Evolutionary conservation across 2,113 vertebrate genomes (phyloP), one percentile per base, ranked within the genome.

Genomic region (Amblyopsis rosae): DNA sequence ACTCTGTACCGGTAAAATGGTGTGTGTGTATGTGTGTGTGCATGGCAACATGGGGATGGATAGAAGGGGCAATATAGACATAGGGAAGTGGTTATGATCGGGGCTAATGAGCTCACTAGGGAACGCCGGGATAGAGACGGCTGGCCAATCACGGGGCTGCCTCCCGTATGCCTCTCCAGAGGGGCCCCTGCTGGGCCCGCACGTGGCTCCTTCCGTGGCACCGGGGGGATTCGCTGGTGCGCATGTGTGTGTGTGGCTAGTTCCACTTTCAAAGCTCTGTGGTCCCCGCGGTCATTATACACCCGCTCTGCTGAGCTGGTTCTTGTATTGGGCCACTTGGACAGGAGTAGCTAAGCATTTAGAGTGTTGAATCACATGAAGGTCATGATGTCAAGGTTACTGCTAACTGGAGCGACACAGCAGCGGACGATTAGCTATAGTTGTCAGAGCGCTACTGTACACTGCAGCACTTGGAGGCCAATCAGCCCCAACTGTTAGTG

Each of bases 41-140:
- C 75, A 73, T 73, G 65, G 70, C 76, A 66, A 64, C 55, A 45
- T 70, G 70, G 79, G 63, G 69, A 89, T 87, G 84, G 86, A 87
- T 86, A 82, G 80, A 76, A 63, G 9, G 73, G 74, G 77, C 71
- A 74, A 75, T 69, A 67, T 62, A 77, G 78, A 82, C 70, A 73
- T 75, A 78, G 79, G 77, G 83, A 86, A 87, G 89, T 84, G 82
- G 87, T 81, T 81, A 86, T 89, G 87, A 91, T 90, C 75, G 84
- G 81, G 82, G 86, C 84, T 91, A 91, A 91, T 91, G 88, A 91
- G 90, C 87, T 88, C 90, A 91, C 88, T 82, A 69, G 35, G 87
- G 90, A 88, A 91, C 54, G 7, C 68, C 41, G 65, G 56, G 69
- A 79, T 62, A 58, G 62, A 71, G 72, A 59, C 53, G 69, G 70